Base-by-base conservation (phyloP, 2,113 vertebrate genomes). In the Austrofundulus limnaeus region DNA sequence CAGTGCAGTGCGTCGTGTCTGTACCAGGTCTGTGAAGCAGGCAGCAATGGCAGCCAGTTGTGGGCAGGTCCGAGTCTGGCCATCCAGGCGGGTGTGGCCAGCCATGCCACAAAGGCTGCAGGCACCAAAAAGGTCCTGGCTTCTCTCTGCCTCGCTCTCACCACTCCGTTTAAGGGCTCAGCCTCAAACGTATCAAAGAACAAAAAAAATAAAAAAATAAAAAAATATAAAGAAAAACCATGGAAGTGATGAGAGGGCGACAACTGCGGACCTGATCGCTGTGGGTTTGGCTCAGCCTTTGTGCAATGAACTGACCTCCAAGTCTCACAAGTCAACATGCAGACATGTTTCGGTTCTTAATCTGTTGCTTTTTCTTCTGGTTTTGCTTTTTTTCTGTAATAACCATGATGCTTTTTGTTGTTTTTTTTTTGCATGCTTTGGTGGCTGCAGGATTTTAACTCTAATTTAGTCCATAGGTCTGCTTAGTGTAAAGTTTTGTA, bases 1-100 rank as follows among this genome's bases (percentile, higher is more conserved):
- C 96, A 96, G 92, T 92, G 90, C 88, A 90, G 88, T 86, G 90
- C 84, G 87, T 86, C 77, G 88, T 90, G 82, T 92, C 89, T 91
- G 88, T 91, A 92, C 92, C 90, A 90, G 91, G 85, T 92, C 87
- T 91, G 92, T 92, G 91, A 90, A 92, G 92, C 92, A 92, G 91
- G 91, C 92, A 92, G 91, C 91, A 91, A 91, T 91, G 90, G 90
- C 89, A 92, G 92, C 90, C 78, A 89, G 88, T 89, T 34, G 85
- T 88, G 83, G 91, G 88, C 80, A 82, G 82, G 82, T 92, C 92
- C 89, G 37, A 89, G 89, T 75, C 82, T 79, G 88, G 87, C 72
- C 87, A 74, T 91, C 90, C 81, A 83, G 86, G 87, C 81, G 86
- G 85, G 70, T 87, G 89, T 84, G 81, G 90, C 86, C 88, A 90